Evolutionary conservation across 2,113 vertebrate species (phyloP).

Genomic region (Chaenocephalus aceratus): DNA sequence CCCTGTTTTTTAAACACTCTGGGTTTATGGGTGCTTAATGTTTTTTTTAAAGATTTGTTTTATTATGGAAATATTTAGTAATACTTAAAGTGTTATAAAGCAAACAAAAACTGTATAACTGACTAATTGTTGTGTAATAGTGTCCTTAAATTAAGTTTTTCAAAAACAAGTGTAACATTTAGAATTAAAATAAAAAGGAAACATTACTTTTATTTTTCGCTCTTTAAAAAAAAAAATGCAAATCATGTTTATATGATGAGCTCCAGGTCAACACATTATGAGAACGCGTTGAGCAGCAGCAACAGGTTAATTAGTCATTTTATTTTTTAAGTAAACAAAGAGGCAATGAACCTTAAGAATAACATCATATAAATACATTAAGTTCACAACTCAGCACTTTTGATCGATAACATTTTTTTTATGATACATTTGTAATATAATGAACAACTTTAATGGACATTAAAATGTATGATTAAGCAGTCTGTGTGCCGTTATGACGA

Average conservation of each 20-base stretch:
- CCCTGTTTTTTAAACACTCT: not conserved
- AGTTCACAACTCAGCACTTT: not conserved
- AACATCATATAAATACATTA: not conserved
- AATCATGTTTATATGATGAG: not conserved
- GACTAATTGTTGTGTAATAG: not conserved
- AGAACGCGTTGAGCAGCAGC: slow-evolving; percentile 32
- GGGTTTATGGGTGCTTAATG: not conserved
- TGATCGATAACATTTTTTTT: not conserved
- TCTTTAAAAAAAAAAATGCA: not conserved
- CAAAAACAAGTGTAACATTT: not conserved
- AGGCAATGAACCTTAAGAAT: not conserved
- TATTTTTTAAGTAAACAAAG: not conserved
- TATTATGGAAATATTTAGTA: not conserved
- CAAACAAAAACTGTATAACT: not conserved
- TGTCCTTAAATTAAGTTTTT: not conserved
- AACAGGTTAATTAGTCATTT: slow-evolving; percentile 65
- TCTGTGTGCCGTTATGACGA: not conserved
- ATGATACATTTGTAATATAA: not conserved
- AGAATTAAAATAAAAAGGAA: not conserved
- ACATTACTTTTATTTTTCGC: not conserved
- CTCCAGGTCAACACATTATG: not conserved
- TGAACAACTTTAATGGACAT: slow-evolving; percentile 16
- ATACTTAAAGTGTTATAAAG: too few species aligned
- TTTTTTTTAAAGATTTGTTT: not conserved
- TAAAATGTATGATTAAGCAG: slow-evolving; percentile 1